phyloP scores from a whole-genome alignment of 1,140 invertebrate species.

The Melipona quadrifasciata region DNA sequence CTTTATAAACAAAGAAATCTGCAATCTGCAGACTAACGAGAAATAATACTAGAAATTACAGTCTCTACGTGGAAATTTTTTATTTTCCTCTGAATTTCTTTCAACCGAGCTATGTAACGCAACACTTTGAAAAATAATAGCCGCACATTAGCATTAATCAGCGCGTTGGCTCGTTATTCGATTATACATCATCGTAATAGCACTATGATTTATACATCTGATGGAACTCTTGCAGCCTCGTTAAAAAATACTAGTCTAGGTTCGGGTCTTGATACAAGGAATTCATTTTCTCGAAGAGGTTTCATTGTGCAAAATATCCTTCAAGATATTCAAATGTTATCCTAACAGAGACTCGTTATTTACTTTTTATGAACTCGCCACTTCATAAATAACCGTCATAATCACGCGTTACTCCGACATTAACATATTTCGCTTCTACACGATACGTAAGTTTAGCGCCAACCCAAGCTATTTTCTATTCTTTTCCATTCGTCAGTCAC shows the following conservation, averaged over 20 bases:
- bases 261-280: background rate
- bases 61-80: background rate
- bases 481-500: background rate
- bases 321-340: background rate
- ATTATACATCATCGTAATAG: constrained; percentile 12
- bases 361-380: background rate
- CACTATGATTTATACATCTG: constrained; percentile 11
- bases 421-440: background rate
- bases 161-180: constrained; percentile 16
- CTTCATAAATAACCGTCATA: background rate
- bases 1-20: too few relatives aligned
- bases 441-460: background rate
- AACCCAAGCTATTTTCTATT: background rate
- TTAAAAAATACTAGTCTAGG: constrained; percentile 7
- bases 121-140: constrained; percentile 13
- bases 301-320: background rate
- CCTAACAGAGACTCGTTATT: background rate
- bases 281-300: background rate
- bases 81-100: background rate
- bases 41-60: too few relatives aligned
- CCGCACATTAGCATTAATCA: constrained; percentile 32
- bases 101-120: background rate
- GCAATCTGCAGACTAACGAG: too few relatives aligned
- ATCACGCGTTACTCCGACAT: background rate
- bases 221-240: background rate